Base-by-base conservation (phyloP, 64 coral and sea anemone genomes). In the Montipora foliosa region DNA sequence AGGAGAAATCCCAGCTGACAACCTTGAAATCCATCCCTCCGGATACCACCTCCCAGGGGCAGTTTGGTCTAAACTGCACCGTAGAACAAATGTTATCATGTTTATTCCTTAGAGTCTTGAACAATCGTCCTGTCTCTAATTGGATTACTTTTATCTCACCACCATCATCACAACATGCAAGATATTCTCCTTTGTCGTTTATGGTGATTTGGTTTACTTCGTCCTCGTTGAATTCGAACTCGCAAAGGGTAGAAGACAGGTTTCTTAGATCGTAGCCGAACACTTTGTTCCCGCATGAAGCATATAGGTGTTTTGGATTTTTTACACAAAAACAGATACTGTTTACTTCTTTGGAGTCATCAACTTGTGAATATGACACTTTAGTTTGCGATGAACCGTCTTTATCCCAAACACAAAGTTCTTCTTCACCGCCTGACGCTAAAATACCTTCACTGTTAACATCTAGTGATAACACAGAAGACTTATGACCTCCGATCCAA, bases 151-250 rank as follows among this genome's bases (percentile, higher is more conserved):
- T 94, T 5, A 99, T 88, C 62, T 93, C 90, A 7, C 98, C 98
- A 19, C 82, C 83, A 75, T 99, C 98, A 62, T 99, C 98, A 73
- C 95, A 89, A 16, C 95, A 92, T 29, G 98, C 98, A 46, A 99
- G 88, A 75, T 94, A 99, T 1, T 69, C 74, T 44, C 95, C 95
- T 6, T 82, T 96, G 77, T 90, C 20, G 66, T 94, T 89, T 15
- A 96, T 51, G 20, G 84, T 67, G 12, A 99, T 53, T 94, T 99
- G 98, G 52, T 96, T 99, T 20, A 99, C 94, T 90, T 99, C 98
- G 62, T 99, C 98, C 48, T 80, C 87, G 66, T 94, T 99, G 64
- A 84, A 93, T n/a, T 94, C 83, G 74, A 92, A 92, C 77, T 96
- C 85, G 47, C 75, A 85, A 51, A 94, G 47, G 67, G 94, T 47